phyloP scores from a whole-genome alignment of 2,888 invertebrate genomes.

The Tolmerus cingulatus region DNA sequence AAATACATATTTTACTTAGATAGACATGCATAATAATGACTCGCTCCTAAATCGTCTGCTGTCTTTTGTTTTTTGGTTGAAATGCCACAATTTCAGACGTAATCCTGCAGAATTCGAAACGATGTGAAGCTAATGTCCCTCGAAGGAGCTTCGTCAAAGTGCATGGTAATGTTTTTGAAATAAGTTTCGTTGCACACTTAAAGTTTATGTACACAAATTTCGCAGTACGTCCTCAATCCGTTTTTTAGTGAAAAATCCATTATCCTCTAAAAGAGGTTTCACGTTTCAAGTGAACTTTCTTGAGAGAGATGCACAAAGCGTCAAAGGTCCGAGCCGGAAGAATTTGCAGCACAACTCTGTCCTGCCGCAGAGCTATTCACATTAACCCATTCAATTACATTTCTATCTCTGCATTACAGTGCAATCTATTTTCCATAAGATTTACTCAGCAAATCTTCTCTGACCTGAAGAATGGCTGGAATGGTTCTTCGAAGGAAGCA shows the following conservation, averaged over 20 bases:
- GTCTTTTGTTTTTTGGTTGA: not conserved
- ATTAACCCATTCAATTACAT: not conserved
- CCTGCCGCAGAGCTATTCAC: not conserved
- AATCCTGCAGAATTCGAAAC: not conserved
- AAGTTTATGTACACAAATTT: not conserved
- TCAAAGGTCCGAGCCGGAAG: not conserved
- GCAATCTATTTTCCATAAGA: not conserved
- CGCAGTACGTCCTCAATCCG: not conserved
- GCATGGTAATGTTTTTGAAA: not conserved
- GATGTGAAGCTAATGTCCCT: not conserved
- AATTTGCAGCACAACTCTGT: not conserved
- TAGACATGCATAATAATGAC: too few species aligned
- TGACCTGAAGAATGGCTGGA: not conserved
- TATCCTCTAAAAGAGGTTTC: not conserved
- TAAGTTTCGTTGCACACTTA: not conserved
- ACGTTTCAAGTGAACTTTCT: not conserved
- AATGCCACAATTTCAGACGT: not conserved
- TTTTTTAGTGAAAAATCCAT: not conserved
- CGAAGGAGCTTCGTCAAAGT: not conserved
- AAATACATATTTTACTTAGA: not conserved
- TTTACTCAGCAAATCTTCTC: not conserved
- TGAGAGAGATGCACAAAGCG: not conserved
- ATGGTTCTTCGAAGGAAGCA: not conserved
- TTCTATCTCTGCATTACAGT: not conserved
- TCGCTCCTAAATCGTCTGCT: too few species aligned